Conservation (phyloP, 30 jellyfish, hydroid and myxozoan genomes). For the Phacellophora camtschatica region DNA sequence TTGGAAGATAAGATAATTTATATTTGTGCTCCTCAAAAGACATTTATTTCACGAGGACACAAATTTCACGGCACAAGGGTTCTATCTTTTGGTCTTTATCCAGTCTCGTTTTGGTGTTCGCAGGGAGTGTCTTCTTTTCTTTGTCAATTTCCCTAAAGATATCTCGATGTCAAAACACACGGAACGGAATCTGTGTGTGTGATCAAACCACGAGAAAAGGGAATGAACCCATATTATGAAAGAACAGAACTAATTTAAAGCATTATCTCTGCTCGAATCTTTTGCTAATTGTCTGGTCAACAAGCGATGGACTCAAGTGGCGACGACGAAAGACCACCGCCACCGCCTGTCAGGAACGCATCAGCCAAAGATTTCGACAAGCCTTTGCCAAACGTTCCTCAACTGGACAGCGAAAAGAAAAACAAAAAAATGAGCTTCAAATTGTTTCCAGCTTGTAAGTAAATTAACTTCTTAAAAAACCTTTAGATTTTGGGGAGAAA, state of each 20-base stretch:
- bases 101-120: too few relatives aligned
- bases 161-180: too few relatives aligned
- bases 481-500: not conserved
- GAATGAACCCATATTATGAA: not conserved
- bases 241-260: not conserved
- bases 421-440: constrained; percentile 65
- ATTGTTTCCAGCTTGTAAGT: constrained; percentile 81
- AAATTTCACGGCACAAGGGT: too few relatives aligned
- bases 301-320: constrained; percentile 59
- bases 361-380: constrained; percentile 82
- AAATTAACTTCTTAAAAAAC: not conserved
- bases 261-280: not conserved
- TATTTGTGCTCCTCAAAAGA: too few relatives aligned
- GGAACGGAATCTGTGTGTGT: constrained; percentile 13
- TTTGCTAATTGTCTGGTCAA: not conserved
- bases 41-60: too few relatives aligned
- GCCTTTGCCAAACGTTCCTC: constrained; percentile 95
- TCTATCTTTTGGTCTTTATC: too few relatives aligned
- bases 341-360: constrained; percentile 97
- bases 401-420: constrained; percentile 82
- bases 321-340: constrained; percentile 94
- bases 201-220: constrained; percentile 39
- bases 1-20: too few relatives aligned
- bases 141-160: too few relatives aligned
- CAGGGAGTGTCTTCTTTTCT: too few relatives aligned